phyloP scores from a whole-genome alignment of 35 echinoderm and acorn worm species.

The Strongylocentrotus purpuratus region DNA sequence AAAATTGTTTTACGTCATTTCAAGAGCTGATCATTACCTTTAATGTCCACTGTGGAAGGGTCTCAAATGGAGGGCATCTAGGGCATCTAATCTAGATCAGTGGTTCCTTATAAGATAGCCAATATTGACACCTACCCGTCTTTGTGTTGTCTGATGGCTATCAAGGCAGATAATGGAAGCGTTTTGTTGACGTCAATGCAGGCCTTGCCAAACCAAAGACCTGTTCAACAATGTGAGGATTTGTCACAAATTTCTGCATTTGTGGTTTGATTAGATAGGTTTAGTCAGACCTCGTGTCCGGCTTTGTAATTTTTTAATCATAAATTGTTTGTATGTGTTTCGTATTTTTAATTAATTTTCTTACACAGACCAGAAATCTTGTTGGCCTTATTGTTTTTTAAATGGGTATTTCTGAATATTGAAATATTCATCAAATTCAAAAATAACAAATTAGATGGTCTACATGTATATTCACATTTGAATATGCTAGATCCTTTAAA shows the following conservation, averaged over 20 bases:
- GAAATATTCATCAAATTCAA: too few relatives aligned
- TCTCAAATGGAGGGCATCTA: too few relatives aligned
- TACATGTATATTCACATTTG: too few relatives aligned
- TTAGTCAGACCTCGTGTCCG: background rate
- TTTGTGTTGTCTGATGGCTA: conserved; percentile 10
- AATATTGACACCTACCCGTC: background rate
- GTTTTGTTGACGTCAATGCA: background rate
- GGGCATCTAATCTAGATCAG: background rate
- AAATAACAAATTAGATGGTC: too few relatives aligned
- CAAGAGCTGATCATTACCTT: too few relatives aligned
- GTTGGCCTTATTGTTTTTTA: background rate
- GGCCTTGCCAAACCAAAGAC: background rate
- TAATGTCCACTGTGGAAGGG: too few relatives aligned
- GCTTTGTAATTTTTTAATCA: background rate
- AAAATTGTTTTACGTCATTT: too few relatives aligned
- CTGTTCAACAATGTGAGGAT: background rate
- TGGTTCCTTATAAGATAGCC: background rate
- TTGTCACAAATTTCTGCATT: background rate
- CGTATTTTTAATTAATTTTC: background rate
- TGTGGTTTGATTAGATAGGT: background rate
- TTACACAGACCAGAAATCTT: background rate
- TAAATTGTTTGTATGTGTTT: background rate
- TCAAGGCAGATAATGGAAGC: background rate
- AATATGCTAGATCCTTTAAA: too few relatives aligned
- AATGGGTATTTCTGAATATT: too few relatives aligned